Percentiles rank a stretch among this genome's conserved stretches.
These are phyloP conservation scores for Acleris cristana DNA, from an alignment of 2,888 invertebrate species.

Conservation along the genomic window DNA sequence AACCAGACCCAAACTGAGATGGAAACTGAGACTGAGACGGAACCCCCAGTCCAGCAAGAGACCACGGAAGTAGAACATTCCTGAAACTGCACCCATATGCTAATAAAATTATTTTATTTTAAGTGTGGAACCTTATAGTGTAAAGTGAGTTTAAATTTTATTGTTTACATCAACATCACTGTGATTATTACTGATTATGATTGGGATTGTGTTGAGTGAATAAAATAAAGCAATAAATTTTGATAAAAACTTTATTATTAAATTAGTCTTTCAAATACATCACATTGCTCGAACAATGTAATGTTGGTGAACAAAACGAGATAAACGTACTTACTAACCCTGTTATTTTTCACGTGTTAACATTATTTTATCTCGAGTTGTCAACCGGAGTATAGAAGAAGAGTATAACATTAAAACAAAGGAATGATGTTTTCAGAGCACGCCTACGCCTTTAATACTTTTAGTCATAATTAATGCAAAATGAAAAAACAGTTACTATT, in stretches of 20 bases:
- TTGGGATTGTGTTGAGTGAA: slow-evolving; percentile 29
- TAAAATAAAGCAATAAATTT: slow-evolving; percentile 21
- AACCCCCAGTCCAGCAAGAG: not conserved
- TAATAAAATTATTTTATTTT: slow-evolving; percentile 5
- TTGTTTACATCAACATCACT: slow-evolving; percentile 17
- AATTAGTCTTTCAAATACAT: slow-evolving; percentile 30
- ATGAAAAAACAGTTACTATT: no score
- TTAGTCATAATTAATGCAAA: no score
- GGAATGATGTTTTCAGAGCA: no score
- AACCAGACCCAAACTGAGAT: slow-evolving; percentile 30
- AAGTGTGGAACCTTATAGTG: slow-evolving; percentile 26
- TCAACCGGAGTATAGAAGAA: no score
- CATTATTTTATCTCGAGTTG: no score
- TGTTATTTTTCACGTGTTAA: no score
- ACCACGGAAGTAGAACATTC: slow-evolving; percentile 4
- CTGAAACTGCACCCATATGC: slow-evolving; percentile 11
- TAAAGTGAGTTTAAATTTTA: slow-evolving; percentile 10
- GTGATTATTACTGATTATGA: slow-evolving; percentile 30
- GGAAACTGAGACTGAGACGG: not conserved
- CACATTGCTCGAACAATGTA: slow-evolving; percentile 17
- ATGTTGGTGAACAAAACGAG: not conserved
- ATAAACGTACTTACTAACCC: not conserved
- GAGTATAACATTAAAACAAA: no score
- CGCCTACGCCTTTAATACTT: no score
- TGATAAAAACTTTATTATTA: slow-evolving; percentile 29